Conservation (phyloP, 1,140 invertebrate species). For the Adelges cooleyi region DNA sequence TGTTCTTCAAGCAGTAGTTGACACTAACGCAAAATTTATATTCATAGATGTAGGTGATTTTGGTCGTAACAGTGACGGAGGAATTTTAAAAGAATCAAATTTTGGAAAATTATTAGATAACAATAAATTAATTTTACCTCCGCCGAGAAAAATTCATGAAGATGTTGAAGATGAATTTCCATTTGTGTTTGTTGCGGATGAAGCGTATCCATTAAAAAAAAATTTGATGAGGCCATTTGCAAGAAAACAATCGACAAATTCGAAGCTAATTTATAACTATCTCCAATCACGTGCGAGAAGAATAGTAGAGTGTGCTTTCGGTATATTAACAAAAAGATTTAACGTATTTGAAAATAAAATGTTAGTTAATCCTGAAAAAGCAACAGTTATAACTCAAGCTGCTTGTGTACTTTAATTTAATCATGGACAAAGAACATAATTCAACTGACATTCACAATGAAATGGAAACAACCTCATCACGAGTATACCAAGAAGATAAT, state of each 20-base stretch:
- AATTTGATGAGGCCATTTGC: constrained; percentile 36
- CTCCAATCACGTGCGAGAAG: constrained; percentile 24
- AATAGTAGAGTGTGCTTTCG: constrained; percentile 6
- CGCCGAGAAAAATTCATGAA: background rate
- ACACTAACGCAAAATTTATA: constrained; percentile 32
- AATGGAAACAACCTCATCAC: constrained; percentile 14
- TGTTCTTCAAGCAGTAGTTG: constrained; percentile 31
- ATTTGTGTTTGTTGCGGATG: constrained; percentile 36
- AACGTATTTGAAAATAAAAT: constrained; percentile 7
- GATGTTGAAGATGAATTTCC: constrained; percentile 1
- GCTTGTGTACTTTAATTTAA: constrained; percentile 3
- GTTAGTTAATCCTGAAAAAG: constrained; percentile 4
- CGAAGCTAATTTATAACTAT: constrained; percentile 39
- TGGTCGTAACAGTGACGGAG: constrained; percentile 37
- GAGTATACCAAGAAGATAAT: constrained; percentile 2
- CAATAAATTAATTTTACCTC: constrained; percentile 19
- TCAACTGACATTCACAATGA: constrained; percentile 6
- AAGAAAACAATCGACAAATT: constrained; percentile 11
- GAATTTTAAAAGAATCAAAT: constrained; percentile 35
- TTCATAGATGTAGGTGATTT: constrained; percentile 30
- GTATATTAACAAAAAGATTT: constrained; percentile 7
- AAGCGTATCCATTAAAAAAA: constrained; percentile 38
- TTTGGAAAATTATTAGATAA: constrained; percentile 29
- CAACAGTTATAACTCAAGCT: background rate
- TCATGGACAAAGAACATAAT: background rate